Conservation (phyloP, 2,888 invertebrate species). For the Rotaria sp. region DNA sequence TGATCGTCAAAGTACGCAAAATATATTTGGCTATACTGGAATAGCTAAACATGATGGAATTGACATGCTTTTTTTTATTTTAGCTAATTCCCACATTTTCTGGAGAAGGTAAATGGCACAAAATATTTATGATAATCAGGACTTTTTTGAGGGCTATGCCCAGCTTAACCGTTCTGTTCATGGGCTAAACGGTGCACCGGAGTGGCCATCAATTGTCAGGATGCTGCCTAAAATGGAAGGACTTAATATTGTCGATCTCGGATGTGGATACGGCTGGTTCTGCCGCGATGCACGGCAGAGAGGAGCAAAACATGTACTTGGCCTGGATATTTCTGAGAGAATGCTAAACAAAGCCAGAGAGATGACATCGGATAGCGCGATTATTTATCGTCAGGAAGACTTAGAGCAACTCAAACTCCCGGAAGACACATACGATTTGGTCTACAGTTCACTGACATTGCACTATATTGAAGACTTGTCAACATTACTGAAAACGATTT, state of each 20-base stretch:
- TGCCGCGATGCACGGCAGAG: not conserved
- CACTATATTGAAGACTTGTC: not conserved
- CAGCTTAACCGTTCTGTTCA: not conserved
- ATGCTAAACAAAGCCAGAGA: not conserved
- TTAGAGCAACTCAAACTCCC: not conserved
- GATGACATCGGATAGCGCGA: not conserved
- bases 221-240: not conserved
- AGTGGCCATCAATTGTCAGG: not conserved
- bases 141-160: not conserved
- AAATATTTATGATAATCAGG: not conserved
- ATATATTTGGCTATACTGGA: no score
- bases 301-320: not conserved
- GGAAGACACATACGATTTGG: not conserved
- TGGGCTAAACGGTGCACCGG: not conserved
- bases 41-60: no score
- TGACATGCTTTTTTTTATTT: no score
- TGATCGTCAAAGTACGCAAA: no score
- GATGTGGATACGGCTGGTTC: not conserved
- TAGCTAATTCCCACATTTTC: not conserved
- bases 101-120: not conserved
- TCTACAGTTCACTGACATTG: not conserved
- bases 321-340: not conserved
- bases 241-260: not conserved
- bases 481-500: not conserved
- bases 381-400: not conserved